Evolutionary conservation across 2,113 vertebrate genomes (phyloP), one percentile per base, ranked within the genome.

Genomic region (Campylorhamphus procurvoides): DNA sequence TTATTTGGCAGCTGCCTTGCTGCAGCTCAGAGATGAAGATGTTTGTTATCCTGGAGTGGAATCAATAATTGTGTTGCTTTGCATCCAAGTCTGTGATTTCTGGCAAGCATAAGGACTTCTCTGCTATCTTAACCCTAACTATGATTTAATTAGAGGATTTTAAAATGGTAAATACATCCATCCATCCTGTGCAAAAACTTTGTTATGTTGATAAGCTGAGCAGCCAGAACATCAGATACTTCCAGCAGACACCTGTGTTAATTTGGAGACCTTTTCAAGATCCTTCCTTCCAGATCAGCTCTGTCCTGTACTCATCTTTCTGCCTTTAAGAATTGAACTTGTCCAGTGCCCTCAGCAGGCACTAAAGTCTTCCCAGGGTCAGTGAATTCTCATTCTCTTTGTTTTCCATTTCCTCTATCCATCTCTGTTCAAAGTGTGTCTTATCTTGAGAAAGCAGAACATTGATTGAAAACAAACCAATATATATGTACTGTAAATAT

Each of bases 21-120:
- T 84, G 37, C 20, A 74, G 64, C 60, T 89, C 27, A 33, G 64
- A 59, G 60, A 81, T 90, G 46, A 81, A 82, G 84, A 83, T 85
- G n/a, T 91, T 93, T 90, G 44, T 63, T 92, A 47, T 64, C 64
- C 60, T 52, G 49, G 56, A 75, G 50, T 42, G 17, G 27, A 46
- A 91, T 97, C 90, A 73, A 93, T 89, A 95, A 20, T 19, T 83
- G 35, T 63, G 67, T 33, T 75, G 47, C 47, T 74, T 84, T 74
- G n/a, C 27, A 37, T 67, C 73, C 44, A 28, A 20, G 66, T 27
- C 63, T 92, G 64, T 87, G 81, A 49, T 78, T 87, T 64, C 64
- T 82, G 69, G 53, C 37, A 75, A 95, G 39, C 40, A 12, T 40
- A 60, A 89, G 50, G 56, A 79, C 37, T 89, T 84, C 80, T 71